Percentiles rank a stretch among this genome's conserved stretches.
These are phyloP conservation scores for Limnephilus auricula DNA, from an alignment of 2,888 invertebrate species.

Conservation along the genomic window DNA sequence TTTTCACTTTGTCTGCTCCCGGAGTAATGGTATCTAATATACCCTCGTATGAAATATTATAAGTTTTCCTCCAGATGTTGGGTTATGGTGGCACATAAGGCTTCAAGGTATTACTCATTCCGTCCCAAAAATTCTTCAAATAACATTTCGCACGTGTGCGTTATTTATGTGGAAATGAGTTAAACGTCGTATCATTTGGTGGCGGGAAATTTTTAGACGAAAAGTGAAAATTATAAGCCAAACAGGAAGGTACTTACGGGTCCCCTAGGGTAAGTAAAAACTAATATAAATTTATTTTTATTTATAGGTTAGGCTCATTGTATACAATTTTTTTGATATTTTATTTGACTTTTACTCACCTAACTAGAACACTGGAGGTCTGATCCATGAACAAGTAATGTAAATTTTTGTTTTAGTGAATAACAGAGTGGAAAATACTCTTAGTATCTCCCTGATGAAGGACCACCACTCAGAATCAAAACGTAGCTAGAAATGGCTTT, in stretches of 20 bases:
- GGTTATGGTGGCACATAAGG: neutral
- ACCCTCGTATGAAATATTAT: conserved; percentile 2
- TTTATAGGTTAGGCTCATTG: neutral
- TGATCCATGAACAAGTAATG: no score
- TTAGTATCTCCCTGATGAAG: no score
- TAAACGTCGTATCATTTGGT: neutral
- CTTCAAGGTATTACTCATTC: neutral
- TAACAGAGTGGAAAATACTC: no score
- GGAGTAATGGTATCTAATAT: conserved; percentile 30
- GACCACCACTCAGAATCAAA: no score
- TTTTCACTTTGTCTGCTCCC: conserved; percentile 16
- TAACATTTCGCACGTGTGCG: neutral
- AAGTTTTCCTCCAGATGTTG: neutral
- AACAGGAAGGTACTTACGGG: neutral
- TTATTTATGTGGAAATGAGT: conserved; percentile 8
- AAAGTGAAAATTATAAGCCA: conserved; percentile 13
- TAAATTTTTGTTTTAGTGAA: no score
- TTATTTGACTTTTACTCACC: neutral
- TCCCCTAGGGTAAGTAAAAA: neutral
- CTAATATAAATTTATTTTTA: no score
- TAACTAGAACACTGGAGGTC: no score
- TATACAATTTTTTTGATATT: neutral
- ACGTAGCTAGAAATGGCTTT: no score
- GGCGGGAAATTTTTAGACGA: neutral
- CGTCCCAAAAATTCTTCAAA: neutral